These are phyloP conservation scores for Ectropis crepuscularia DNA, from an alignment of 2,888 invertebrate genomes.

Conservation along the genomic window DNA sequence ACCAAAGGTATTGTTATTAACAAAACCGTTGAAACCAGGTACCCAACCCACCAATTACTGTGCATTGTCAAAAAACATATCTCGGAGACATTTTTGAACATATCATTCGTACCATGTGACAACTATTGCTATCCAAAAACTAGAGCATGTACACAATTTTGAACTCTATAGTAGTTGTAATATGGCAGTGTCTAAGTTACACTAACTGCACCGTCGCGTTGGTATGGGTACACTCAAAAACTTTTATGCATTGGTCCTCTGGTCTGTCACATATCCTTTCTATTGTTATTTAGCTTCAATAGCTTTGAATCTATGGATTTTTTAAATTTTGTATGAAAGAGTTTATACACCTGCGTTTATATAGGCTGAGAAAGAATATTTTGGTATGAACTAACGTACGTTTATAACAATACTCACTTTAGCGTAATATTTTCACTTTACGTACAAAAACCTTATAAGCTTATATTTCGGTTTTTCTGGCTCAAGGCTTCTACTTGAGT, in stretches of 20 bases:
- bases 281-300: slow-evolving; percentile 78
- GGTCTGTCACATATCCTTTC: slow-evolving; percentile 82
- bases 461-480: slow-evolving; percentile 1
- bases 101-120: slow-evolving; percentile 67
- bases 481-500: not conserved
- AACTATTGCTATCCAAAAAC: slow-evolving; percentile 13
- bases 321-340: slow-evolving; percentile 65
- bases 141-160: slow-evolving; percentile 42
- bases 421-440: no score
- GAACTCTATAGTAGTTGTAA: slow-evolving; percentile 39
- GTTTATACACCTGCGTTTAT: slow-evolving; percentile 75
- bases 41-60: slow-evolving; percentile 84
- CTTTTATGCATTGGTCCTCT: slow-evolving; percentile 76
- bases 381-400: no score
- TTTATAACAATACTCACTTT: no score
- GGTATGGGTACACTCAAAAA: slow-evolving; percentile 65
- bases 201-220: slow-evolving; percentile 37
- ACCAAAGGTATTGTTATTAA: slow-evolving; percentile 73
- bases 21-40: slow-evolving; percentile 80
- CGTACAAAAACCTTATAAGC: not conserved
- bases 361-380: slow-evolving; percentile 4
- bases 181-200: slow-evolving; percentile 12
- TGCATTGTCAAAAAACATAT: slow-evolving; percentile 75
- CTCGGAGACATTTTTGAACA: slow-evolving; percentile 81
- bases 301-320: slow-evolving; percentile 65